phyloP scores from a whole-genome alignment of 2,888 invertebrate genomes.

The Caradrina kadenii region DNA sequence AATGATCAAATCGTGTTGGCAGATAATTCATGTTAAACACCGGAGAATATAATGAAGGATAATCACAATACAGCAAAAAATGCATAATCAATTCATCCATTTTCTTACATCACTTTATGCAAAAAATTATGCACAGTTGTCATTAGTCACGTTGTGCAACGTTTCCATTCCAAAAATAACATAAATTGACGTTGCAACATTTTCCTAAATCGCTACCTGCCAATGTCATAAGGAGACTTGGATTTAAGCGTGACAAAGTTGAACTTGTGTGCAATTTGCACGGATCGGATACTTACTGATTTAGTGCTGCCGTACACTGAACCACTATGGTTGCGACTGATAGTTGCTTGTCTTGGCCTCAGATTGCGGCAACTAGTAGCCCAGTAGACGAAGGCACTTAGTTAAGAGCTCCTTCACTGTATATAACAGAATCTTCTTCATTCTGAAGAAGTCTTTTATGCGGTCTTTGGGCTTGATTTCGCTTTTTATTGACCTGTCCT shows the following conservation, averaged over 20 bases:
- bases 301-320: background rate
- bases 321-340: too few species aligned
- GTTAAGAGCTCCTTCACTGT: too few species aligned
- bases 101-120: background rate
- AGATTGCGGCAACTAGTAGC: too few species aligned
- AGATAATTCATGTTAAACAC: too few species aligned
- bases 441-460: too few species aligned
- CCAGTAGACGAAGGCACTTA: too few species aligned
- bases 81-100: background rate
- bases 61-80: slow-evolving; percentile 3
- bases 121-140: slow-evolving; percentile 21
- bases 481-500: too few species aligned
- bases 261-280: slow-evolving; percentile 20
- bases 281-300: background rate
- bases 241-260: slow-evolving; percentile 11
- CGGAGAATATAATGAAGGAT: background rate
- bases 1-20: too few species aligned
- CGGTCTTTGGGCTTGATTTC: too few species aligned
- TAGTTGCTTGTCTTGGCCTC: too few species aligned
- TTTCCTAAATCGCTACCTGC: slow-evolving; percentile 14
- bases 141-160: slow-evolving; percentile 18
- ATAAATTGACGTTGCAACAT: slow-evolving; percentile 34
- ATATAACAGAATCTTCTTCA: too few species aligned
- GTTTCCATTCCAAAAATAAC: slow-evolving; percentile 17
- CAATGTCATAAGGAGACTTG: slow-evolving; percentile 27